Percentiles rank a stretch among this genome's conserved stretches.
phyloP scores from a whole-genome alignment of 1,140 invertebrate species.

The Oreohelix idahoensis region DNA sequence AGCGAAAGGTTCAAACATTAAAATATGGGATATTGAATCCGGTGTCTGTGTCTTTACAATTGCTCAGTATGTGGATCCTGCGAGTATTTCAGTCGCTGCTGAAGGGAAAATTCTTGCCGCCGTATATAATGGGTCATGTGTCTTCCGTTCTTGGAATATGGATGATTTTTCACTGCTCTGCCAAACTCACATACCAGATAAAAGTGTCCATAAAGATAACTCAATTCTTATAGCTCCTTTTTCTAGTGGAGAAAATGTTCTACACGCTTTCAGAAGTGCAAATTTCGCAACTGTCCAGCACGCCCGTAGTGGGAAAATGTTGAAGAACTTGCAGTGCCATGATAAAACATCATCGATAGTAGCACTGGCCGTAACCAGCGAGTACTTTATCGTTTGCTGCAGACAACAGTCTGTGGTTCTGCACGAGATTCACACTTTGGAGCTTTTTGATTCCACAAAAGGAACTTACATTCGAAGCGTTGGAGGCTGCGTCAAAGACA shows the following conservation, averaged over 20 bases:
- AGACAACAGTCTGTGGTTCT: slow-evolving; percentile 64
- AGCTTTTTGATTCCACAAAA: slow-evolving; percentile 66
- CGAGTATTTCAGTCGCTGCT: slow-evolving; percentile 57
- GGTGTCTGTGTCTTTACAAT: slow-evolving; percentile 53
- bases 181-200: slow-evolving; percentile 54
- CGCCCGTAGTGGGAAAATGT: slow-evolving; percentile 59
- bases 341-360: slow-evolving; percentile 62
- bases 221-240: slow-evolving; percentile 58
- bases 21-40: slow-evolving; percentile 61
- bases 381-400: slow-evolving; percentile 67
- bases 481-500: slow-evolving; percentile 66
- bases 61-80: slow-evolving; percentile 63
- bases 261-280: slow-evolving; percentile 62
- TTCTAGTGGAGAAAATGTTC: slow-evolving; percentile 57
- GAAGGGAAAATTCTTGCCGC: slow-evolving; percentile 64
- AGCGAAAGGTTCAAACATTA: slow-evolving; percentile 61
- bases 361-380: slow-evolving; percentile 62
- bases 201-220: slow-evolving; percentile 61
- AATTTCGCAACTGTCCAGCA: slow-evolving; percentile 62
- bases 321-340: slow-evolving; percentile 62
- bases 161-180: slow-evolving; percentile 50
- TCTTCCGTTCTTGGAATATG: slow-evolving; percentile 65
- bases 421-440: slow-evolving; percentile 65
- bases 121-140: slow-evolving; percentile 66
- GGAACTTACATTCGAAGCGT: slow-evolving; percentile 65